These are phyloP conservation scores for Listronotus bonariensis DNA, from an alignment of 1,140 invertebrate species.

Conservation along the genomic window DNA sequence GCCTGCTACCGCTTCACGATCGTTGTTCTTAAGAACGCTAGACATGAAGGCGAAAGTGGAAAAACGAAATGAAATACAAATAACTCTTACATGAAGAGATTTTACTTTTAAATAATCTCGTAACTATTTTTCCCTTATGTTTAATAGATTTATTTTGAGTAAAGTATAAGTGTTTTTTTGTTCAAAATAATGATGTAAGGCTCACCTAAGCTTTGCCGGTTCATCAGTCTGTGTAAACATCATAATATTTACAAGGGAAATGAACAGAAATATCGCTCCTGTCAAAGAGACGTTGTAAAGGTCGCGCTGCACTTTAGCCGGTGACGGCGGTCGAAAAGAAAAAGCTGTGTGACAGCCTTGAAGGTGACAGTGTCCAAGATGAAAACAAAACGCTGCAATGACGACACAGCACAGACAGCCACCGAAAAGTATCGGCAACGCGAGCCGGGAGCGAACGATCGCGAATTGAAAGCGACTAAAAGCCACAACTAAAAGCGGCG, in stretches of 20 bases:
- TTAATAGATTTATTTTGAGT: not conserved
- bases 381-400: slow-evolving; percentile 32
- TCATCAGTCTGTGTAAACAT: slow-evolving; percentile 27
- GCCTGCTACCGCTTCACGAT: slow-evolving; percentile 28
- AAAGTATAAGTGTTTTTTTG: slow-evolving; percentile 2
- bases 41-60: slow-evolving; percentile 36
- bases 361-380: slow-evolving; percentile 27
- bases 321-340: slow-evolving; percentile 15
- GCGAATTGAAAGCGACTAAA: slow-evolving; percentile 35
- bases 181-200: slow-evolving; percentile 13
- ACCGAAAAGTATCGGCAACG: slow-evolving; percentile 9
- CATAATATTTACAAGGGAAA: slow-evolving; percentile 10
- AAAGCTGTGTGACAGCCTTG: slow-evolving; percentile 18
- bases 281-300: not conserved
- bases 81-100: slow-evolving; percentile 26
- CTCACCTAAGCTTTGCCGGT: slow-evolving; percentile 31
- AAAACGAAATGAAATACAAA: slow-evolving; percentile 34
- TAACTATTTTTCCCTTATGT: slow-evolving; percentile 6
- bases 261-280: slow-evolving; percentile 2
- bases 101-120: not conserved
- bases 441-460: slow-evolving; percentile 15
- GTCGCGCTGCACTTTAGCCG: slow-evolving; percentile 11
- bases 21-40: slow-evolving; percentile 28
- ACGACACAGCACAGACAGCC: slow-evolving; percentile 23
- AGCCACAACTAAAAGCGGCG: slow-evolving; percentile 28